Conservation (phyloP, 2,113 vertebrate genomes). For the Amphiprion percula region DNA sequence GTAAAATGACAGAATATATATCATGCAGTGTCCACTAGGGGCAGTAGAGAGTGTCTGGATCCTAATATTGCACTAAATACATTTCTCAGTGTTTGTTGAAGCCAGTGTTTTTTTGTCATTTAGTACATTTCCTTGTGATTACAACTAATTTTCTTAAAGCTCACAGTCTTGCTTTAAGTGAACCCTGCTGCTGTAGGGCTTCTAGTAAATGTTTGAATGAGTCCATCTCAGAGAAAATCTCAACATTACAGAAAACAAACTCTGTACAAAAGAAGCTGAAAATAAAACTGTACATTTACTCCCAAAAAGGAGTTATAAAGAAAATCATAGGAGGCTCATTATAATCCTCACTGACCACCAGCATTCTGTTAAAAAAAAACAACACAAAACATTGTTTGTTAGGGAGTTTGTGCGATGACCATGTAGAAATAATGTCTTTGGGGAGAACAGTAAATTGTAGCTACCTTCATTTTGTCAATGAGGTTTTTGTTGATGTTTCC, state of each 20-base stretch:
- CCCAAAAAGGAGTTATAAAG: conserved; percentile 61
- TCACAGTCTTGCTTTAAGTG: neutral
- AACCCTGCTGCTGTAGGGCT: neutral
- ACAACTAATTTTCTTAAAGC: neutral
- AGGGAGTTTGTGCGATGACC: neutral
- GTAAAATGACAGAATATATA: no score
- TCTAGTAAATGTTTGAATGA: neutral
- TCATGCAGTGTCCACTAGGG: neutral
- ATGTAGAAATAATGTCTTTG: neutral
- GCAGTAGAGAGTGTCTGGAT: neutral
- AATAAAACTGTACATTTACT: conserved; percentile 57
- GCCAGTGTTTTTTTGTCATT: neutral
- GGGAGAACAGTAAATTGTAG: neutral
- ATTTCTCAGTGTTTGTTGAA: neutral
- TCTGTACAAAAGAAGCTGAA: conserved; percentile 34
- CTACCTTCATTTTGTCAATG: conserved; percentile 77
- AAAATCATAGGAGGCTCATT: neutral
- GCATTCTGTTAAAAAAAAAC: conserved; percentile 9
- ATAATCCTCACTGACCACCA: conserved; percentile 2
- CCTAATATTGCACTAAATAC: neutral
- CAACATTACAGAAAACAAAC: neutral
- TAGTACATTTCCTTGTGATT: neutral
- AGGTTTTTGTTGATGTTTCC: conserved; percentile 61
- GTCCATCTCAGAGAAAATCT: neutral
- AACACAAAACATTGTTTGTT: neutral